Base-by-base conservation (phyloP, 2,113 vertebrate genomes). In the Ammodytes marinus region DNA sequence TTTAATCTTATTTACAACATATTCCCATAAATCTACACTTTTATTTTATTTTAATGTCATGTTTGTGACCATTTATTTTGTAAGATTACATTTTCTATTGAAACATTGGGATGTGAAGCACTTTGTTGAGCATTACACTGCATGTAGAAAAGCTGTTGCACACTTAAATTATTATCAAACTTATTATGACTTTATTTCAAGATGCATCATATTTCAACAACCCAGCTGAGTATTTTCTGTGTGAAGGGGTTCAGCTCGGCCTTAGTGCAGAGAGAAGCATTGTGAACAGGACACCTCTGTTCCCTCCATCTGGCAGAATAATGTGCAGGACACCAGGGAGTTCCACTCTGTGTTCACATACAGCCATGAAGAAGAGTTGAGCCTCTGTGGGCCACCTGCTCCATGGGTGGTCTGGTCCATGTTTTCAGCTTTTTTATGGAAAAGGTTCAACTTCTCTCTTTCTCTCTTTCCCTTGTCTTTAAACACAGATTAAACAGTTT, bases 221-320 rank as follows among this genome's bases (percentile, higher is more conserved):
- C 10, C 13, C 37, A 1, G 54, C 19, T 5, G 4, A 17, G 27
- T 42, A 1, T 49, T 52, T 57, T 3, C n/a, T 17, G 55, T 35
- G n/a, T 52, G 64, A 50, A 68, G 54, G 4, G 42, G 19, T 47
- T 66, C 66, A 61, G 57, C 55, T 66, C 27, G 2, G 12, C 8
- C 27, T 45, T 37, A 42, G 15, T 54, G 74, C 53, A 15, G 27
- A 50, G 35, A 1, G n/a, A n/a, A 35, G 74, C 45, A 19, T 11
- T 27, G 65, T 40, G 77, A 71, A 72, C 60, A 73, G n/a, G n/a
- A n/a, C n/a, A n/a, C 78, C 63, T 61, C 63, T 68, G 70, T 53
- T 60, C 61, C 50, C 59, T 7, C 1, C 79, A 63, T 69, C 79
- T 75, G 72, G 71, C 35, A 49, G 71, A 69, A 14, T 0, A 1